Percentiles rank a stretch among this genome's conserved stretches.
These are phyloP conservation scores for Hycleus phaleratus DNA, from an alignment of 1,140 invertebrate genomes.

Conservation along the genomic window DNA sequence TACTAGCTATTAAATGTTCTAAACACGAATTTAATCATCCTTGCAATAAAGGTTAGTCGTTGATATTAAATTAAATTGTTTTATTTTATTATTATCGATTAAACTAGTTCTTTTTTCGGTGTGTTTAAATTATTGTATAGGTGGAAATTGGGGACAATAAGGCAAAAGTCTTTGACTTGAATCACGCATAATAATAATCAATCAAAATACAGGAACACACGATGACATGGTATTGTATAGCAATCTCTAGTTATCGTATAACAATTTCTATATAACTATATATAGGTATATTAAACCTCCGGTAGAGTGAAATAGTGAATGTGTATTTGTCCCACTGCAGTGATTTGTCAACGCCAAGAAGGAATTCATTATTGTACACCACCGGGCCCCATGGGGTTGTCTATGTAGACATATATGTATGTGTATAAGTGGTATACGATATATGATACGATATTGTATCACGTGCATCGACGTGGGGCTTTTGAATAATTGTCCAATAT, in stretches of 20 bases:
- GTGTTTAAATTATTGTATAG: no score
- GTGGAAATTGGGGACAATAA: no score
- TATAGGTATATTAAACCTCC: slow-evolving; percentile 5
- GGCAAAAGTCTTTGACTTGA: no score
- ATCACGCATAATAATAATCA: slow-evolving; percentile 12
- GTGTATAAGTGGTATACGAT: slow-evolving; percentile 4
- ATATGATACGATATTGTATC: slow-evolving; percentile 21
- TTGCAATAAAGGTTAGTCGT: no score
- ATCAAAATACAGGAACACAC: slow-evolving; percentile 10
- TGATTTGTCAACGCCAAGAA: slow-evolving; percentile 32
- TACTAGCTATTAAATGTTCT: no score
- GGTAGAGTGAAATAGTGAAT: slow-evolving; percentile 13
- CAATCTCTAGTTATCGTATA: not conserved
- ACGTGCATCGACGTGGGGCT: slow-evolving; percentile 4
- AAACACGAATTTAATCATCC: no score
- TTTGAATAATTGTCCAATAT: slow-evolving; percentile 17
- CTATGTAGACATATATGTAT: no score
- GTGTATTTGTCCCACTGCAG: slow-evolving; percentile 28
- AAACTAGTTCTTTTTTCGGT: no score
- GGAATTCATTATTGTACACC: slow-evolving; percentile 27
- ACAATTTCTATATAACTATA: not conserved
- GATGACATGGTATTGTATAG: slow-evolving; percentile 13
- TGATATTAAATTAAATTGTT: no score
- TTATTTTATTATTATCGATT: no score
- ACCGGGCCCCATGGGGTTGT: slow-evolving; percentile 11